These are phyloP conservation scores for Acropora tenuis DNA, from an alignment of 64 coral and sea anemone species.

Conservation along the genomic window DNA sequence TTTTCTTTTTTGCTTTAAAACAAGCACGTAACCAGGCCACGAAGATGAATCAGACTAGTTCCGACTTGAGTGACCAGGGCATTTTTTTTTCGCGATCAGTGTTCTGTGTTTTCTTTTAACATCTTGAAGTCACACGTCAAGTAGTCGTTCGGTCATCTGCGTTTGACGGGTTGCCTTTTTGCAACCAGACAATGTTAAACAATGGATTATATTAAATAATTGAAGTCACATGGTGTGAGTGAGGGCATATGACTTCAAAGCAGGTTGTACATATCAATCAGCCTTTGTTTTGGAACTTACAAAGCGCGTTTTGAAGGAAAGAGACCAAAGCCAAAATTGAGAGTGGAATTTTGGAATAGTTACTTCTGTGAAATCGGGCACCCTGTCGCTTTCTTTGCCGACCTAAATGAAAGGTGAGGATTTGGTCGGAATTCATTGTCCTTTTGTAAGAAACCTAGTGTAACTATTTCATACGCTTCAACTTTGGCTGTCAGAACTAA, in stretches of 20 bases:
- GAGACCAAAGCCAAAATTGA: not conserved
- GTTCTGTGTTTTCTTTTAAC: not conserved
- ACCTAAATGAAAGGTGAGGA: not conserved
- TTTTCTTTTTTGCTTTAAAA: no score
- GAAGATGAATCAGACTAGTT: no score
- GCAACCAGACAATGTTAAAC: constrained; percentile 12
- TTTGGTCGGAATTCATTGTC: not conserved
- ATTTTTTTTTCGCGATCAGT: not conserved
- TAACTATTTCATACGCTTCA: not conserved
- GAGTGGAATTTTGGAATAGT: not conserved
- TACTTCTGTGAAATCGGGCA: not conserved
- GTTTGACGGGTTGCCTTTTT: constrained; percentile 7
- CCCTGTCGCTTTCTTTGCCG: not conserved
- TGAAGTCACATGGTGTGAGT: constrained; percentile 24
- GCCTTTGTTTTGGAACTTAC: not conserved
- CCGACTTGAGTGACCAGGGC: no score
- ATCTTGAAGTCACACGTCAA: not conserved
- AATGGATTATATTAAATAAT: constrained; percentile 23
- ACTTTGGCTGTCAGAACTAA: no score
- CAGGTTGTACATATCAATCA: constrained; percentile 9
- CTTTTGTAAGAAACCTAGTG: not conserved
- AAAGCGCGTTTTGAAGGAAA: not conserved
- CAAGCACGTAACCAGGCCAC: no score
- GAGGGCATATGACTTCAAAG: constrained; percentile 48
- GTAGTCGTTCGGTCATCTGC: not conserved